Percentiles rank a stretch among this genome's conserved stretches.
Evolutionary conservation across 2,113 vertebrate species (phyloP).

Genomic region (Lycocorax pyrrhopterus): DNA sequence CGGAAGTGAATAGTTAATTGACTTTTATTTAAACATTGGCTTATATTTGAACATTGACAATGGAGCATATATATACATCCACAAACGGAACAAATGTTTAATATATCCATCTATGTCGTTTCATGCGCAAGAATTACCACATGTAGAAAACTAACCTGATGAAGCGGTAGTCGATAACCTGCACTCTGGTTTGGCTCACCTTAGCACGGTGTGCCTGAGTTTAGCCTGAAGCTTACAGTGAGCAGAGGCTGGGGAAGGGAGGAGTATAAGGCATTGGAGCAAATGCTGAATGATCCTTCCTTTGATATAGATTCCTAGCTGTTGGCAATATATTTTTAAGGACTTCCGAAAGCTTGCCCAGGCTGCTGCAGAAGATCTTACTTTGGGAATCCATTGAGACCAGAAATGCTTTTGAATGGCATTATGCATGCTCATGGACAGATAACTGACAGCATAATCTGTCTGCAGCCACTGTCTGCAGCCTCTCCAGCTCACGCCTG

Average conservation of each 20-base stretch:
- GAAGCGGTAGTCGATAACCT: neutral
- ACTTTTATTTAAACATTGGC: neutral
- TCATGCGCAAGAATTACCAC: neutral
- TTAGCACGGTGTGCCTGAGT: accelerated
- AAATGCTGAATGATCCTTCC: neutral
- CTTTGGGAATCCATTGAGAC: neutral
- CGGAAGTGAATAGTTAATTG: neutral
- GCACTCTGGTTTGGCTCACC: neutral
- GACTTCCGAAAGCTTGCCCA: neutral
- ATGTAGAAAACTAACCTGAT: neutral
- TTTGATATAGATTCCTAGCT: neutral
- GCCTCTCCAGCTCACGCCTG: neutral
- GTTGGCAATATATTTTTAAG: neutral
- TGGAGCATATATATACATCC: neutral
- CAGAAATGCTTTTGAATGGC: neutral
- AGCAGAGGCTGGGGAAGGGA: neutral
- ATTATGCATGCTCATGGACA: neutral
- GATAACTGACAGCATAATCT: neutral
- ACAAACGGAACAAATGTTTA: neutral
- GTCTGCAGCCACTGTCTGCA: neutral
- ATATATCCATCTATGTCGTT: neutral
- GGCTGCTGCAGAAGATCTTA: neutral
- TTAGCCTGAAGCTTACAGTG: neutral
- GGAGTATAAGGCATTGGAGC: neutral
- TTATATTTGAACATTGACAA: neutral